Conservation (phyloP, 2,113 vertebrate species). For the Chitala chitala region DNA sequence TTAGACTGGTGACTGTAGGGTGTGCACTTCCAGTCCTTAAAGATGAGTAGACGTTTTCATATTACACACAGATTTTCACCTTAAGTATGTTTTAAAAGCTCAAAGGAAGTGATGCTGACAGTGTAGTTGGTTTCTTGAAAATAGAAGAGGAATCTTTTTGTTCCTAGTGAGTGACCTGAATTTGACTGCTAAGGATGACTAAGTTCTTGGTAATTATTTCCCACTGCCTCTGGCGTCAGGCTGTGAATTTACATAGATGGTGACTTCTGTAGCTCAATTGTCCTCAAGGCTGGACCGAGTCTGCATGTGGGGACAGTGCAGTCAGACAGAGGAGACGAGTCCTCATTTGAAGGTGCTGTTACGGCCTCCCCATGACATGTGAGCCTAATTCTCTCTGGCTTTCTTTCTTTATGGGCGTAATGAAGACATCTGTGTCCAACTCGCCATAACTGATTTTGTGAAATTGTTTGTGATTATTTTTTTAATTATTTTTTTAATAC, state of each 20-base stretch:
- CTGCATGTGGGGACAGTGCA: no score
- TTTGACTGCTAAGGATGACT: not conserved
- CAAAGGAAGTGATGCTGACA: no score
- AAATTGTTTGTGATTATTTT: no score
- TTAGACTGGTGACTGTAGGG: no score
- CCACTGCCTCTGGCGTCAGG: not conserved
- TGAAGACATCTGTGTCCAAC: conserved; percentile 56
- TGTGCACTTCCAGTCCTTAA: no score
- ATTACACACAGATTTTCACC: no score
- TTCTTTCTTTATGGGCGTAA: conserved; percentile 35
- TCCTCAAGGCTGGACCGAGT: no score
- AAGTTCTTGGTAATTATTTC: not conserved
- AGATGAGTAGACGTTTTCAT: no score
- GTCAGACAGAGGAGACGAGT: not conserved
- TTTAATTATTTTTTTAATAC: no score
- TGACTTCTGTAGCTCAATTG: not conserved
- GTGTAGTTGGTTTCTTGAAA: no score
- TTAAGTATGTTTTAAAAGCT: not conserved
- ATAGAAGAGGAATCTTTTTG: not conserved
- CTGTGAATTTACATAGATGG: not conserved
- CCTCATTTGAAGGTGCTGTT: not conserved
- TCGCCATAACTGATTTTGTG: no score
- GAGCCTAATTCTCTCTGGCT: conserved; percentile 25
- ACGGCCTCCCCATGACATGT: not conserved
- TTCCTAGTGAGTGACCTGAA: not conserved